Evolutionary conservation across 2,888 invertebrate genomes (phyloP), one percentile per base, ranked within the genome.

Genomic region (Tridacna gigas): DNA sequence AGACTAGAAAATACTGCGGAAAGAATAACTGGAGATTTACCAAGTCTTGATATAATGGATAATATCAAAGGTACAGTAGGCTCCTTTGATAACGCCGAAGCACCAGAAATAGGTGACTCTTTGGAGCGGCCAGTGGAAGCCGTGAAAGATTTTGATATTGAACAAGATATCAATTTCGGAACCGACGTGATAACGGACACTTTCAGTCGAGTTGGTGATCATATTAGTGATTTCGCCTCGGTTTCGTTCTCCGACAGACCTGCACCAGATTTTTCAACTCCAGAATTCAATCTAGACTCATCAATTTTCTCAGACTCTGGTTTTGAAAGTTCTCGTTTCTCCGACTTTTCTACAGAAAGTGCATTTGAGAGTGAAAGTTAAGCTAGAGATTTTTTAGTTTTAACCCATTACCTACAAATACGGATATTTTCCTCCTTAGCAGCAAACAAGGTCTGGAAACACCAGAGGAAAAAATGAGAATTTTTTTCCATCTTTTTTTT

Each of bases 201-300:
- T n/a, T 51, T 51, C 47, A 56, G 51, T 73, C 51, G 60, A 28
- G n/a, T 76, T 12, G 28, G 26, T 47, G 66, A 66, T 45, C 26
- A 37, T 13, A 75, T 75, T 25, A 71, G 71, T 71, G 71, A 71
- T 26, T 67, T 67, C 45, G 20, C 71, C 20, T 48, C 51, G 9
- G 51, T 22, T 20, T 13, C 65, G 13, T 82, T 82, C 63, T 51
- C 45, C 26, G 75, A 75, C 51, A 66, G 82, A 25, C 75, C 82
- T 12, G 74, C 82, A 7, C 82, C 82, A 0, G 82, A 82, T 51
- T 82, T 82, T 20, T 79, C 79, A 0, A 48, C 61, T 18, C 75
- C 78, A 26, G 67, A 47, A n/a, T 75, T 71, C 60, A 75, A 67
- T 2, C 75, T 82, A 5, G 79, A 75, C 76, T 47, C 69, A 5